Conservation (phyloP, 1,140 invertebrate genomes). For the Onthophagus taurus region DNA sequence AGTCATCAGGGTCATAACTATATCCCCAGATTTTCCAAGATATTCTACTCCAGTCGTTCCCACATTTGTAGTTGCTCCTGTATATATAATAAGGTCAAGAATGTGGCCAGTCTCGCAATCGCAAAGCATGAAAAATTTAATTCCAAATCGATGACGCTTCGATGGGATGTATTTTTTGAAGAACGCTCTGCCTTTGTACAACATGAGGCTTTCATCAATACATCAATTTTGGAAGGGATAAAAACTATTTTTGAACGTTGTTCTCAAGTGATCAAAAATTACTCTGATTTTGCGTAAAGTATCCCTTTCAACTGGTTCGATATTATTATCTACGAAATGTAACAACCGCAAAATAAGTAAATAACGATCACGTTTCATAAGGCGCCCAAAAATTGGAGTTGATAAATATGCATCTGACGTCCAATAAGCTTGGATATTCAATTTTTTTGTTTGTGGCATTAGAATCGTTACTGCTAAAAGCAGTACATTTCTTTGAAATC, state of each 20-base stretch:
- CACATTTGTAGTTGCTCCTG: constrained; percentile 11
- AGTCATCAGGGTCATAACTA: constrained; percentile 29
- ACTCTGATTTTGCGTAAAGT: constrained; percentile 5
- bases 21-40: constrained; percentile 24
- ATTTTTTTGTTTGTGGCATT: constrained; percentile 10
- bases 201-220: constrained; percentile 25
- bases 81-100: constrained; percentile 27
- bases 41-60: neutral
- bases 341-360: neutral
- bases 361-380: constrained; percentile 9
- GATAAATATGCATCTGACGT: neutral
- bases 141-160: constrained; percentile 25
- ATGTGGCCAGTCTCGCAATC: constrained; percentile 24
- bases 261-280: neutral
- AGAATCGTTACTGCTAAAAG: constrained; percentile 6
- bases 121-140: constrained; percentile 25
- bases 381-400: constrained; percentile 7
- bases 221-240: constrained; percentile 16
- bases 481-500: constrained; percentile 9
- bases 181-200: constrained; percentile 25
- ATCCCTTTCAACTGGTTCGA: neutral
- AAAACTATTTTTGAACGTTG: neutral
- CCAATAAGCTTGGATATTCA: constrained; percentile 5
- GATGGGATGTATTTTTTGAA: constrained; percentile 28
- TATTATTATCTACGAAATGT: constrained; percentile 13